A percentile compares a stretch with the other conserved stretches of the same genome.
Conservation (phyloP, 2,797 vertebrate species). For the Enteromius afrohamiltoni region DNA sequence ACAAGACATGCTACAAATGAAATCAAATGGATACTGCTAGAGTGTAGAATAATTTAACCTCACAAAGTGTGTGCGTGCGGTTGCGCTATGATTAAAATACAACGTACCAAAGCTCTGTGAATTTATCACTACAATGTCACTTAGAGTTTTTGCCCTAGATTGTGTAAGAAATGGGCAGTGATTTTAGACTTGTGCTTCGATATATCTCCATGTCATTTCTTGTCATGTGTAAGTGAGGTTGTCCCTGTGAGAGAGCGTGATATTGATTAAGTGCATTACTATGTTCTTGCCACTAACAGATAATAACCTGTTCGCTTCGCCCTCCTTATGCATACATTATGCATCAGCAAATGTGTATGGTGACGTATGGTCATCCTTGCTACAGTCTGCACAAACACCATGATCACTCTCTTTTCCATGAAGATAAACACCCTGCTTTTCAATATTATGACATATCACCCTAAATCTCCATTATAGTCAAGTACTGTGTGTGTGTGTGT, state of each 20-base stretch:
- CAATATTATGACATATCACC: constrained; percentile 44
- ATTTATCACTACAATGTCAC: constrained; percentile 51
- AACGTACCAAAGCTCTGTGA: constrained; percentile 54
- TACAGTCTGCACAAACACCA: constrained; percentile 16
- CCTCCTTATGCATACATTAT: constrained; percentile 36
- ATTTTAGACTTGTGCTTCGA: constrained; percentile 41
- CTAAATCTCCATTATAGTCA: constrained; percentile 32
- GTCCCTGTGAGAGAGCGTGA: constrained; percentile 23
- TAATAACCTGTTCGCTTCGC: constrained; percentile 39
- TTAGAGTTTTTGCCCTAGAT: constrained; percentile 44
- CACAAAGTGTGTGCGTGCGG: constrained; percentile 55
- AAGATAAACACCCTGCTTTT: constrained; percentile 43
- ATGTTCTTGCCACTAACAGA: constrained; percentile 35
- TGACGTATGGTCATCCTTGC: constrained; percentile 20
- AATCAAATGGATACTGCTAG: constrained; percentile 84
- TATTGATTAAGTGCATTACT: constrained; percentile 44
- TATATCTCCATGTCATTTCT: constrained; percentile 49
- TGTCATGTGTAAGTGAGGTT: constrained; percentile 24
- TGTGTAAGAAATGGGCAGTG: constrained; percentile 37
- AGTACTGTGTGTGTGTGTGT: not conserved
- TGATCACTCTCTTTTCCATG: constrained; percentile 41
- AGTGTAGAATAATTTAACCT: constrained; percentile 83
- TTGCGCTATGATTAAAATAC: constrained; percentile 64
- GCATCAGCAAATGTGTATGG: constrained; percentile 23
- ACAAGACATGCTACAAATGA: constrained; percentile 83